Base-by-base conservation (phyloP, 2,797 vertebrate genomes). In the Xerus rutilus region DNA sequence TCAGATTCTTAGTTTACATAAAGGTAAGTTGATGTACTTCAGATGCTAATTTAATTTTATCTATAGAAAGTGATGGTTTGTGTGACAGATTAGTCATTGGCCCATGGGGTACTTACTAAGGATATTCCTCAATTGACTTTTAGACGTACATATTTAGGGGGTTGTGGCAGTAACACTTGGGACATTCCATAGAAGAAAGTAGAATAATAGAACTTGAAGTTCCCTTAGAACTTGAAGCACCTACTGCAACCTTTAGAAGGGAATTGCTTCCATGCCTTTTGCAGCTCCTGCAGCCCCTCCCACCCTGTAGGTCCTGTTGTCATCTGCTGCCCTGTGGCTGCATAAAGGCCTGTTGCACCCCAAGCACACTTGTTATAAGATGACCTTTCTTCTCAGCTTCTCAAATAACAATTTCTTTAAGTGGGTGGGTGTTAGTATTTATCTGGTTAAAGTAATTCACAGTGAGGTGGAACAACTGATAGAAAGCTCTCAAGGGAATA, bases 391-490 rank as follows among this genome's bases (percentile, higher is more conserved):
- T 74, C 52, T 21, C 12, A 2, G 5, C 21, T 78, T 57, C 62
- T 73, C 62, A 57, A 49, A 28, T 81, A 86, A 47, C n/a, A 65
- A 28, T 35, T 93, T 59, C 78, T 72, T 69, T 54, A 74, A 83
- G 69, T 81, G 84, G 47, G 15, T 91, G 15, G 35, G 64, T 78
- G 64, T 67, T 76, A 43, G 28, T 73, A 39, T 52, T 94, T 88
- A 47, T 54, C 76, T 95, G 94, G 91, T 86, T 82, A 78, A 92
- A 45, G 83, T 85, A 35, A 64, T 78, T 91, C n/a, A 45, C 43
- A 70, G 69, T 91, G 86, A 95, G 54, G 47, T 82, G 65, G 76
- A 95, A 81, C 72, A 87, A 62, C 73, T 74, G 81, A 82, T 72
- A 94, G 94, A 81, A 35, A 95, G 77, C 64, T 59, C 81, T 72